Percentiles rank a stretch among this genome's conserved stretches.
phyloP scores from a whole-genome alignment of 23 tunicate species.

The Oikopleura albicans region DNA sequence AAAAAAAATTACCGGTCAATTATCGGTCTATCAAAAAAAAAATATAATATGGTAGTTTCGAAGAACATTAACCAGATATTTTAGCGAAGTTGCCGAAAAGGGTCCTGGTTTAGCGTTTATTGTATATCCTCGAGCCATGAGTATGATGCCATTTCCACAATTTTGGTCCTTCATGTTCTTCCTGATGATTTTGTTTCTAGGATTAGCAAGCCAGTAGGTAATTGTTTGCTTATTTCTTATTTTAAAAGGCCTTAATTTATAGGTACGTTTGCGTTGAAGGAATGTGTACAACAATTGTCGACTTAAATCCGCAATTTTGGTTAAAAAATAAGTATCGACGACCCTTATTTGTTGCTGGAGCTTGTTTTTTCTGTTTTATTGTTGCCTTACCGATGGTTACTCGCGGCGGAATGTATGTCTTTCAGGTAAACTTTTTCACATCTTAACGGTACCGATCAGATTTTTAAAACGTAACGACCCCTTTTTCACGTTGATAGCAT shows the following conservation, averaged over 20 bases:
- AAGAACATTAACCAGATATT: too few species aligned
- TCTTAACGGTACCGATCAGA: too few species aligned
- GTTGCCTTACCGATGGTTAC: constrained; percentile 14
- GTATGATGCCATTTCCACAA: constrained; percentile 68
- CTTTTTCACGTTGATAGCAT: too few species aligned
- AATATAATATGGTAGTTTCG: too few species aligned
- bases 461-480: too few species aligned
- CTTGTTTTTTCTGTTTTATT: neutral
- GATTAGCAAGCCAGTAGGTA: constrained; percentile 42
- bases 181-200: constrained; percentile 67
- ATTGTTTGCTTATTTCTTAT: neutral
- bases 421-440: constrained; percentile 19
- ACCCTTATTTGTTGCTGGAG: neutral
- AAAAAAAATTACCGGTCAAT: too few species aligned
- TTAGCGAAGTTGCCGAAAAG: constrained; percentile 18
- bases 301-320: neutral
- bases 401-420: constrained; percentile 12
- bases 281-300: constrained; percentile 16
- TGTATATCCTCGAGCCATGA: constrained; percentile 85
- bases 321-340: neutral
- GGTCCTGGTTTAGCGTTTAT: constrained; percentile 99
- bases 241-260: neutral
- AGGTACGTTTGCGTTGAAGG: neutral
- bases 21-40: too few species aligned
- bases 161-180: constrained; percentile 87